Evolutionary conservation across 2,797 vertebrate genomes (phyloP).

Genomic region (Paedocypris micromegethes): DNA sequence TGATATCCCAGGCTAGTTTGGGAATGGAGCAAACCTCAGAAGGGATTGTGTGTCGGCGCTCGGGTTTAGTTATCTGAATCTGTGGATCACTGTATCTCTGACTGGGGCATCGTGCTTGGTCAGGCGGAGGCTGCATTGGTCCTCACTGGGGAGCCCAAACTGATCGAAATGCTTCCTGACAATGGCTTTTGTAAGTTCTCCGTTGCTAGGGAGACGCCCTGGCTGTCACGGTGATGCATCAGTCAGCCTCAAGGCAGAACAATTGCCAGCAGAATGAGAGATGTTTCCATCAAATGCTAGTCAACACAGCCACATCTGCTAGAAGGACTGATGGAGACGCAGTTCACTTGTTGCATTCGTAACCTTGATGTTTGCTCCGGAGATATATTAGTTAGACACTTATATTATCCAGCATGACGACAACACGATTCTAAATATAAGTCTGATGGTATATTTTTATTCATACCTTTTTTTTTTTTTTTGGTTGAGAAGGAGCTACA

Average conservation of each 20-base stretch:
- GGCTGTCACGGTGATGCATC: conserved; percentile 52
- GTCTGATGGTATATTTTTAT: too few relatives aligned
- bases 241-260: conserved; percentile 49
- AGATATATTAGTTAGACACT: too few relatives aligned
- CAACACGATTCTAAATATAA: too few relatives aligned
- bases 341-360: conserved; percentile 12
- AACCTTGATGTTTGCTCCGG: too few relatives aligned
- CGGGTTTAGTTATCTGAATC: conserved; percentile 11
- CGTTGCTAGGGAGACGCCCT: conserved; percentile 61
- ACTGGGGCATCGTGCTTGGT: conserved; percentile 12
- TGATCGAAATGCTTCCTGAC: conserved; percentile 60
- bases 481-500: too few relatives aligned
- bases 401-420: too few relatives aligned
- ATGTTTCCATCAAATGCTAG: conserved; percentile 49
- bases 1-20: background rate
- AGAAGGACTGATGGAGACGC: conserved; percentile 40
- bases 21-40: conserved; percentile 19
- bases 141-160: conserved; percentile 28
- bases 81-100: background rate
- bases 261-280: conserved; percentile 48
- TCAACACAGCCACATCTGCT: conserved; percentile 34
- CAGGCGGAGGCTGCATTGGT: conserved; percentile 8
- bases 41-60: background rate
- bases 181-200: conserved; percentile 56
- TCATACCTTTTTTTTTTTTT: too few relatives aligned